Conservation (phyloP, 2,888 invertebrate species). For the Malthinus flaveolus region DNA sequence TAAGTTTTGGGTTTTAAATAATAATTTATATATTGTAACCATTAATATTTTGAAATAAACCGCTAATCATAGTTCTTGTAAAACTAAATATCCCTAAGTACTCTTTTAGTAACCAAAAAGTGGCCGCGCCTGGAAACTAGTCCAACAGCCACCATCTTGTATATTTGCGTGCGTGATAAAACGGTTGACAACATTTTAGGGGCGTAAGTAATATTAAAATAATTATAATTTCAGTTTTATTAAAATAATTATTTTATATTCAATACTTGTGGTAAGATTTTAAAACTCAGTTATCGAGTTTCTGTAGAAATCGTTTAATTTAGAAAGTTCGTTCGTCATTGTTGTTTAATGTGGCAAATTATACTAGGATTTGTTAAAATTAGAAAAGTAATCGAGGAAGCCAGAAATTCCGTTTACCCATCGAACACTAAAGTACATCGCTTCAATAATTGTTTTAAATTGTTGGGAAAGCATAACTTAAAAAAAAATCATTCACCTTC, state of each 20-base stretch:
- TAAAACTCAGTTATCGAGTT: too few species aligned
- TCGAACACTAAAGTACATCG: too few species aligned
- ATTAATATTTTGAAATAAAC: too few species aligned
- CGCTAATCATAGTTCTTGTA: too few species aligned
- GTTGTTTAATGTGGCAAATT: conserved; percentile 1
- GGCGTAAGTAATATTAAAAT: conserved; percentile 45
- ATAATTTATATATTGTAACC: too few species aligned
- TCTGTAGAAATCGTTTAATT: neutral
- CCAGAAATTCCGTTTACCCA: too few species aligned
- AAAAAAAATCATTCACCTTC: too few species aligned
- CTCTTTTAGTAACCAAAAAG: conserved; percentile 7
- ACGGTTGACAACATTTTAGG: conserved; percentile 54
- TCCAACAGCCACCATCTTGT: conserved; percentile 52
- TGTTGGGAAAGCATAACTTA: too few species aligned
- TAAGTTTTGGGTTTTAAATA: too few species aligned
- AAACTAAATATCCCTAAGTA: too few species aligned
- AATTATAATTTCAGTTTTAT: neutral
- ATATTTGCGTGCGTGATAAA: conserved; percentile 50
- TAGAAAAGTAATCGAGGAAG: neutral
- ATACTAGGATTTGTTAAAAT: conserved; percentile 5
- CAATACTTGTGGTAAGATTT: neutral
- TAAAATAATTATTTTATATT: neutral
- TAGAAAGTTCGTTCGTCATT: conserved; percentile 2
- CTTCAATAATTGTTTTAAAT: too few species aligned
- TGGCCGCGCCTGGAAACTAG: conserved; percentile 52